Evolutionary conservation across 2,888 invertebrate species (phyloP).

Genomic region (Eristalinus aeneus): DNA sequence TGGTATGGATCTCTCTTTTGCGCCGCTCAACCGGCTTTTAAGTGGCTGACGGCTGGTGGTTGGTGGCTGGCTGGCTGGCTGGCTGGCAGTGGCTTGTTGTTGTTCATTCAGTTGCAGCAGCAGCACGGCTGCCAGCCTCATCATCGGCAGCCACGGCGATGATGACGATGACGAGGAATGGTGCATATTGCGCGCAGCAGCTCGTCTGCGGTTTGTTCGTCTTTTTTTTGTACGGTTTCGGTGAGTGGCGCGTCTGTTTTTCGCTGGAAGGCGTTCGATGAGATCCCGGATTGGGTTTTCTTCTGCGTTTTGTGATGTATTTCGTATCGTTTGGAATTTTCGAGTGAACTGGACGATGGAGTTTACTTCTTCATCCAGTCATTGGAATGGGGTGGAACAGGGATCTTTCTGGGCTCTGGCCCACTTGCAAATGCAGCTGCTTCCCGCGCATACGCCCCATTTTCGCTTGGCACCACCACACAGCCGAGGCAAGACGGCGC

Average conservation of each 20-base stretch:
- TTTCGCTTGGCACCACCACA: neutral
- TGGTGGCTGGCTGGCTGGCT: neutral
- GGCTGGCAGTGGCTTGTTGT: constrained; percentile 25
- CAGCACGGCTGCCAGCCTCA: neutral
- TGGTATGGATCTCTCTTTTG: neutral
- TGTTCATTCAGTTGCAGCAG: constrained; percentile 48
- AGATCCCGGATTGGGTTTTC: constrained; percentile 63
- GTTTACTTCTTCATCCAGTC: neutral
- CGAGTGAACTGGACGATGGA: neutral
- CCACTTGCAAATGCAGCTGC: no score
- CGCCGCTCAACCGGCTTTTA: constrained; percentile 30
- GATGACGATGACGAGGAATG: constrained; percentile 28
- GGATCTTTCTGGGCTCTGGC: no score
- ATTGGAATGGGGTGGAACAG: no score
- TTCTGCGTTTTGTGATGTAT: constrained; percentile 36
- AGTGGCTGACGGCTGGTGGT: constrained; percentile 24
- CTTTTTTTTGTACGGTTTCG: constrained; percentile 37
- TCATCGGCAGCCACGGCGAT: neutral
- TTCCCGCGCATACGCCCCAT: neutral
- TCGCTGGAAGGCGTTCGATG: constrained; percentile 68
- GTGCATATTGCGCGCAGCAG: constrained; percentile 59
- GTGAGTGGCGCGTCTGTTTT: constrained; percentile 68
- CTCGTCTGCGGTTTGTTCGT: neutral
- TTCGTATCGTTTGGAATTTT: constrained; percentile 45
- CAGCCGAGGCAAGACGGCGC: neutral